A percentile compares a stretch with the other conserved stretches of the same genome.
These are phyloP conservation scores for Malthinus flaveolus DNA, from an alignment of 2,888 invertebrate genomes.

Conservation along the genomic window DNA sequence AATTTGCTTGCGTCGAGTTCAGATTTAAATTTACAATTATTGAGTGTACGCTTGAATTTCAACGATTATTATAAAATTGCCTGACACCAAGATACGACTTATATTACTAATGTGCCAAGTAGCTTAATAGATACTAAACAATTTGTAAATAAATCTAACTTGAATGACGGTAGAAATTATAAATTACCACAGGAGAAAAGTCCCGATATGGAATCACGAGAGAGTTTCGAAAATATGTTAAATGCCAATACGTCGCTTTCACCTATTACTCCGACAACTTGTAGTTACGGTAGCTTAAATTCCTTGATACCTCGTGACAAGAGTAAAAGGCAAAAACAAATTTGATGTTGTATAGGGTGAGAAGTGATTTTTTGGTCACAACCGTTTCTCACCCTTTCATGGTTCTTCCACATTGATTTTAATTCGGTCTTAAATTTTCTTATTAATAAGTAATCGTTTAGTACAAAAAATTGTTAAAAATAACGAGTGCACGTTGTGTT, in stretches of 20 bases:
- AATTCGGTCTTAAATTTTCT: not conserved
- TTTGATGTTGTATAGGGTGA: constrained; percentile 54
- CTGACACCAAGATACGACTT: constrained; percentile 58
- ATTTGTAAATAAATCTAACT: constrained; percentile 9
- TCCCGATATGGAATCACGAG: constrained; percentile 16
- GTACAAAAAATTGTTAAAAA: too few species aligned
- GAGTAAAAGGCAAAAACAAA: constrained; percentile 47
- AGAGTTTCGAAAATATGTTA: not conserved
- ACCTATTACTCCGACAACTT: constrained; percentile 32
- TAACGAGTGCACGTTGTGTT: too few species aligned
- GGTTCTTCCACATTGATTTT: not conserved
- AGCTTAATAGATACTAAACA: constrained; percentile 5
- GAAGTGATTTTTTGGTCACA: constrained; percentile 23
- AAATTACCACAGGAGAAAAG: not conserved
- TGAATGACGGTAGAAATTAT: not conserved
- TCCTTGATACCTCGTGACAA: constrained; percentile 39
- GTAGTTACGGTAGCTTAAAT: constrained; percentile 49
- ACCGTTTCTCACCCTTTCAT: constrained; percentile 9
- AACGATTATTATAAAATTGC: constrained; percentile 92
- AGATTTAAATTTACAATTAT: constrained; percentile 84
- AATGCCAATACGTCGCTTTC: constrained; percentile 6
- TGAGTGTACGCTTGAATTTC: constrained; percentile 92
- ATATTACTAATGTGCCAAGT: constrained; percentile 52
- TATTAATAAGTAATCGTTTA: not conserved
- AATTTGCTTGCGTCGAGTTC: constrained; percentile 80